Conservation (phyloP, 2,888 invertebrate species). For the Mimumesa dahlbomi region DNA sequence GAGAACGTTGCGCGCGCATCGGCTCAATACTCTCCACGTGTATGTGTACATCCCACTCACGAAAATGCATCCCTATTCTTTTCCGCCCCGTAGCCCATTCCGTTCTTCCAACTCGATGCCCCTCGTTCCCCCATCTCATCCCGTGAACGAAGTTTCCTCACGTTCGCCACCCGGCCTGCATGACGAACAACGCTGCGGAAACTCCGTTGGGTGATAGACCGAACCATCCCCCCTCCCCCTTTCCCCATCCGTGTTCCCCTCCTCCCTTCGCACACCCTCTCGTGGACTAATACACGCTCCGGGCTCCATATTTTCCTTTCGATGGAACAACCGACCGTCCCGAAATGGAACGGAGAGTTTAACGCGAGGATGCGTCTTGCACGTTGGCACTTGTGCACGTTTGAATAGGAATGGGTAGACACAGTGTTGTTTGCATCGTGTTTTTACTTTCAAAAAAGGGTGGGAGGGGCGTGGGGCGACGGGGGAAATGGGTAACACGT, state of each 20-base stretch:
- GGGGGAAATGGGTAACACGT: no score
- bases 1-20: constrained; percentile 71
- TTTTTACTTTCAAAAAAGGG: no score
- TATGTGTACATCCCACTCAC: constrained; percentile 29
- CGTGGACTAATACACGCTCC: no score
- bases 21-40: constrained; percentile 67
- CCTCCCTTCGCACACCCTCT: no score
- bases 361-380: background rate
- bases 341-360: background rate
- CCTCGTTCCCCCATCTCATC: constrained; percentile 16
- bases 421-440: no score
- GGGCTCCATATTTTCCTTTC: no score
- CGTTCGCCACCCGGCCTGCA: constrained; percentile 46
- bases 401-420: background rate
- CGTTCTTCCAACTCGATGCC: constrained; percentile 23
- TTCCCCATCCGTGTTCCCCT: no score
- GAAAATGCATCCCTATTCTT: constrained; percentile 73
- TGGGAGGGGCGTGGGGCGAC: no score
- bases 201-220: background rate
- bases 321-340: background rate
- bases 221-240: no score
- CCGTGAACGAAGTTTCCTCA: constrained; percentile 51
- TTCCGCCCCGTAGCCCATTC: constrained; percentile 37
- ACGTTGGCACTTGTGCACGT: background rate
- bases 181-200: no score